Conservation (phyloP, 1,140 invertebrate species). For the Delia radicum region DNA sequence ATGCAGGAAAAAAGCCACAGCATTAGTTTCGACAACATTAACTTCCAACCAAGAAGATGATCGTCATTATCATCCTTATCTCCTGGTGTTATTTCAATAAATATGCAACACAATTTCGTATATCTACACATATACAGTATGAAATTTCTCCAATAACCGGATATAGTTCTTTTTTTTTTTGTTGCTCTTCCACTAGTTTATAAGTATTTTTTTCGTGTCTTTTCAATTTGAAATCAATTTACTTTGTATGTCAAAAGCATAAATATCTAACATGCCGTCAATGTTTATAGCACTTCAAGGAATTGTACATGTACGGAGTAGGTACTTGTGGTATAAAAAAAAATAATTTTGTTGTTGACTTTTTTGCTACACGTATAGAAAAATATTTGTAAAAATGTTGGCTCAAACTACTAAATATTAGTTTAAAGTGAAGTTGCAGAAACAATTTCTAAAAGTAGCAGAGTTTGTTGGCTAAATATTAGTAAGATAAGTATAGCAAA, state of each 20-base stretch:
- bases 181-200: background rate
- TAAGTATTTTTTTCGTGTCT: background rate
- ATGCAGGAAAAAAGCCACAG: background rate
- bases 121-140: background rate
- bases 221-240: conserved; percentile 2
- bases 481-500: too few species aligned
- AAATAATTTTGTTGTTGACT: too few species aligned
- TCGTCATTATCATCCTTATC: background rate
- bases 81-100: background rate
- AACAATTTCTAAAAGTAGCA: too few species aligned
- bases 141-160: background rate
- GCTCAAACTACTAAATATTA: too few species aligned
- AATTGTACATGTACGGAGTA: background rate
- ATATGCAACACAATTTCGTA: background rate
- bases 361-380: too few species aligned
- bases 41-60: background rate
- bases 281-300: conserved; percentile 1
- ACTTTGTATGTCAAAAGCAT: background rate
- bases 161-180: background rate
- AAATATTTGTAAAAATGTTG: too few species aligned
- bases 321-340: too few species aligned
- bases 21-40: background rate
- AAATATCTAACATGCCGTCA: conserved; percentile 1
- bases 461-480: too few species aligned
- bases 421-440: too few species aligned